Percentiles rank a stretch among this genome's conserved stretches.
Conservation (phyloP, 2,888 invertebrate species). For the Bembecia ichneumoniformis region DNA sequence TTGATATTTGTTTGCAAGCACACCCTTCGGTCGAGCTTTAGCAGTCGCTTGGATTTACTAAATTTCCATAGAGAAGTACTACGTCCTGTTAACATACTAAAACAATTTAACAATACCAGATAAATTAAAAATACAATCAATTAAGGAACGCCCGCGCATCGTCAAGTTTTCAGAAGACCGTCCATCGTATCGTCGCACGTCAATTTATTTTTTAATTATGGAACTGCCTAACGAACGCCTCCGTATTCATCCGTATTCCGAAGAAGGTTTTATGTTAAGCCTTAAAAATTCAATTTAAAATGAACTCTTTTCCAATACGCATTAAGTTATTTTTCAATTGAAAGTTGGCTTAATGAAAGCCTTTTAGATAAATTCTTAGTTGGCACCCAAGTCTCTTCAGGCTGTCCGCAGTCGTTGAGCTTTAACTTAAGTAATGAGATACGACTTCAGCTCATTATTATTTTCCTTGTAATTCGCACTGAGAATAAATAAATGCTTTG, state of each 20-base stretch:
- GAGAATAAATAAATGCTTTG: slow-evolving; percentile 42
- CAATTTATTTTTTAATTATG: slow-evolving; percentile 60
- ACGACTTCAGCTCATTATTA: slow-evolving; percentile 63
- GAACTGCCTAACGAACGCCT: slow-evolving; percentile 57
- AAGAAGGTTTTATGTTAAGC: slow-evolving; percentile 10
- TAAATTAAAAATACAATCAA: slow-evolving; percentile 8
- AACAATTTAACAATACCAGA: background rate
- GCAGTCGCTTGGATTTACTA: too few species aligned
- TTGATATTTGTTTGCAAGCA: too few species aligned
- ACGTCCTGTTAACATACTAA: too few species aligned
- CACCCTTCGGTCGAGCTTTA: too few species aligned
- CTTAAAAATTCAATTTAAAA: slow-evolving; percentile 8
- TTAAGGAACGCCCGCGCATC: slow-evolving; percentile 25
- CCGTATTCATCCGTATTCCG: slow-evolving; percentile 15
- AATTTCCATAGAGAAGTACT: too few species aligned
- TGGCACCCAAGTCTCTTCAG: slow-evolving; percentile 40
- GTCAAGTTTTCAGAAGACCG: slow-evolving; percentile 47
- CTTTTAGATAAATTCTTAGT: slow-evolving; percentile 27
- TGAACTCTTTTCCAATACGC: slow-evolving; percentile 14
- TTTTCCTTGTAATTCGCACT: slow-evolving; percentile 51
- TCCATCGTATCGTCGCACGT: slow-evolving; percentile 18
- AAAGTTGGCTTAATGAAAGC: slow-evolving; percentile 14
- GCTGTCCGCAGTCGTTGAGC: slow-evolving; percentile 52
- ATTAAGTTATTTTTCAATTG: slow-evolving; percentile 11
- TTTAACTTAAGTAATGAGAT: slow-evolving; percentile 64